phyloP scores from a whole-genome alignment of 2,797 vertebrate genomes.

The Danio aesculapii region DNA sequence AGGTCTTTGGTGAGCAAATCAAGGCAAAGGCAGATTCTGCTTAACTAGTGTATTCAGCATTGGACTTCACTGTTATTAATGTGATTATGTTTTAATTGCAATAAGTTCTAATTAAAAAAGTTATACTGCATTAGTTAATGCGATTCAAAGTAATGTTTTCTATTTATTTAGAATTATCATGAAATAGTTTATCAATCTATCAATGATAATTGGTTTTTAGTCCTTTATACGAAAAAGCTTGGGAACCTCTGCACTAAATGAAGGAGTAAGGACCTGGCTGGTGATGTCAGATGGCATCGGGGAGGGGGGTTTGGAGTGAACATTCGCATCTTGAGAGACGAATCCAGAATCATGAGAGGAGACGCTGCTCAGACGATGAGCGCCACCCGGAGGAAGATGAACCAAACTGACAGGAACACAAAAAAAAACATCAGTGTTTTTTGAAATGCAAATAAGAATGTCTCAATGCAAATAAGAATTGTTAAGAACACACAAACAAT shows the following conservation, averaged over 20 bases:
- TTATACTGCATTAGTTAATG: too few species aligned
- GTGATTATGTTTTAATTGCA: too few species aligned
- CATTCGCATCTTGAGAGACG: conserved; percentile 93
- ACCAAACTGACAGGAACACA: conserved; percentile 84
- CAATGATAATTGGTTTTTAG: too few species aligned
- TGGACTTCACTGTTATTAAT: too few species aligned
- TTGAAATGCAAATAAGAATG: conserved; percentile 37
- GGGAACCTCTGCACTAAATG: background rate
- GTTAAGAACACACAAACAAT: background rate
- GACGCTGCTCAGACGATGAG: conserved; percentile 94
- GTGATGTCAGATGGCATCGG: conserved; percentile 98
- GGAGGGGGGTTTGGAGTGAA: conserved; percentile 95
- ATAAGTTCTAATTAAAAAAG: too few species aligned
- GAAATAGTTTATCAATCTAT: too few species aligned
- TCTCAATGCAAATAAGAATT: background rate
- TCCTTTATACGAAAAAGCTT: too few species aligned
- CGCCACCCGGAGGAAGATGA: conserved; percentile 85
- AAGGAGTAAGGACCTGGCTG: conserved; percentile 85
- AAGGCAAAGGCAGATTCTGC: too few species aligned
- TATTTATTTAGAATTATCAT: too few species aligned
- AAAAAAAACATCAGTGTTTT: conserved; percentile 78
- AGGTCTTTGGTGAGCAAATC: too few species aligned
- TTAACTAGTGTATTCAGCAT: too few species aligned
- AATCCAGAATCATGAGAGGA: conserved; percentile 99
- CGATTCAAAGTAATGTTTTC: too few species aligned